Base-by-base conservation (phyloP, 2,888 invertebrate species). In the Perizoma flavofasciatum region DNA sequence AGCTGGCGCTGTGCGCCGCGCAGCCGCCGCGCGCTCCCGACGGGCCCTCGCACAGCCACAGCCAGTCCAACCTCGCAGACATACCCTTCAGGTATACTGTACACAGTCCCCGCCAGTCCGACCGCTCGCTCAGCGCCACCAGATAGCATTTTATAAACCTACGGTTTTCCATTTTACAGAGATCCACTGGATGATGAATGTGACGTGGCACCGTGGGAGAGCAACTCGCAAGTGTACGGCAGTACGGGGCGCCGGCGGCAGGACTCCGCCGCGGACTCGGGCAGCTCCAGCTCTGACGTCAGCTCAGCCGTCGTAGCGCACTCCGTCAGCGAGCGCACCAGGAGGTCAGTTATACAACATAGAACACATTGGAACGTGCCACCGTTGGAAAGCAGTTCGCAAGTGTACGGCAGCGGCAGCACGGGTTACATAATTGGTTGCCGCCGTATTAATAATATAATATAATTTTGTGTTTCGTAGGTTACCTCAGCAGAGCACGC, bases 41-140 rank as follows among this genome's bases (percentile, higher is more conserved):
- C 55, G 95, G 96, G 54, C 97, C 97, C 85, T 97, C 97, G 32
- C 97, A 97, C 87, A 96, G 96, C 78, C 98, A 98, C 86, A 97
- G 96, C 77, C 98, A 98, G 85, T 97, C 97, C 77, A 98, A 98
- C 90, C 94, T 98, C 68, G 95, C 96, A 79, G 97, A 97, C 77
- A 83, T 96, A 74, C 95, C 96, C 11, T 96, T 95, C 92, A 96
- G 97, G 96, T 96, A 48, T 6, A 7, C 37, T 37, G 37, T 37
- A 4, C 10, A 7, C 46, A 33, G 33, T 96, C 96, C 34, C 22
- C n/a, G n/a, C n/a, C n/a, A n/a, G n/a, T n/a, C n/a, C n/a, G n/a
- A 5, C 6, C 35, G 6, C 10, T 37, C 37, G 37, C 37, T 37
- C 37, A 37, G 37, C 4, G 37, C 11, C 37, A 35, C 37, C 11